Base-by-base conservation (phyloP, 2,113 vertebrate genomes). In the Tursiops truncatus region DNA sequence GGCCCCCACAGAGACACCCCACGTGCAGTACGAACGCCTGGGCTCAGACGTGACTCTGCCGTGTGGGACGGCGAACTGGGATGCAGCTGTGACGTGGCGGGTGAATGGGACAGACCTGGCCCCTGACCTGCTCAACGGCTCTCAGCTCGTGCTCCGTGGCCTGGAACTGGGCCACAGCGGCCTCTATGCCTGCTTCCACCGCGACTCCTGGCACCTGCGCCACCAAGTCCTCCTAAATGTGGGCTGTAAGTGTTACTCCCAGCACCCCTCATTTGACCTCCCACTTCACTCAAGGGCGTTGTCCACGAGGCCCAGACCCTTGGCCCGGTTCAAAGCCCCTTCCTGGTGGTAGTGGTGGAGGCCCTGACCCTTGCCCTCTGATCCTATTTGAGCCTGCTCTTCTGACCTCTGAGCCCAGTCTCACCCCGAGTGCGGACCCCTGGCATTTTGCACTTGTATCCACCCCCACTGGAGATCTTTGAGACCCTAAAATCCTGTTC, bases 141-240 rank as follows among this genome's bases (percentile, higher is more conserved):
- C 99, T 20, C 98, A 98, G 92, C 99, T 99, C 58, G 93, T 99
- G 77, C 99, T 99, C 89, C 99, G 97, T 63, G 98, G 99, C 0
- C 99, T 99, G 12, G 97, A 99, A 96, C 98, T 99, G 95, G 97
- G 98, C 0, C 99, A 99, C 95, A 99, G 99, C 0, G 99, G 99
- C 60, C 99, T 99, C 87, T 99, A 99, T 88, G 99, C 99, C 98
- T 99, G 99, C 98, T 99, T 99, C n/a, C 99, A 99, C 98, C 99
- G 99, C 81, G 99, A 99, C 4, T 98, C 99, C 18, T 99, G 99
- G 98, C 99, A 99, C 92, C 99, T 99, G 21, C 99, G 98, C 3
- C 99, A 99, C 98, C 99, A 99, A 97, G 99, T 99, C 98, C 94
- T 92, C 96, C 99, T 99, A 31, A 99, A 98, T 71, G 98, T 99